These are phyloP conservation scores for Heterocephalus glaber DNA, from an alignment of 2,113 vertebrate species.

Conservation along the genomic window DNA sequence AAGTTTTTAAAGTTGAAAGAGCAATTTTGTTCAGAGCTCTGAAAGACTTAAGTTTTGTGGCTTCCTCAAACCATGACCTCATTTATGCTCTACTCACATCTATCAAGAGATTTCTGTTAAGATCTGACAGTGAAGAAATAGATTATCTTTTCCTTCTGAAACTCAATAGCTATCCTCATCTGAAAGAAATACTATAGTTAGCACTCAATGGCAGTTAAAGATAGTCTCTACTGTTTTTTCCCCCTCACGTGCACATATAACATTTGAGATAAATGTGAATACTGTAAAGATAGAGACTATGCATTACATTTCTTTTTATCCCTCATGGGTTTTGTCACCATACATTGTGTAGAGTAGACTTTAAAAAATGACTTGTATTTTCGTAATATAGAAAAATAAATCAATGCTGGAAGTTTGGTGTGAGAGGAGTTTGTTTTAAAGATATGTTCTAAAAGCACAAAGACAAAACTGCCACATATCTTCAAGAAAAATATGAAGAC, in stretches of 20 bases:
- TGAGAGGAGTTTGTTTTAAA: neutral
- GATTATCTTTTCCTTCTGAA: conserved; percentile 46
- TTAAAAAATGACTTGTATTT: conserved; percentile 1
- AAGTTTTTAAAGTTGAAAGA: neutral
- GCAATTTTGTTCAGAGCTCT: neutral
- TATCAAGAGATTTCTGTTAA: neutral
- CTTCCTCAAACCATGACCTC: neutral
- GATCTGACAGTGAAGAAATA: neutral
- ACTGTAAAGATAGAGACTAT: neutral
- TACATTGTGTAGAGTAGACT: neutral
- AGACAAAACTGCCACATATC: neutral
- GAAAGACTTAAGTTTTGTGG: neutral
- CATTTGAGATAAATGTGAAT: neutral
- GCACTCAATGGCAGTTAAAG: neutral
- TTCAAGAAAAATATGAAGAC: neutral
- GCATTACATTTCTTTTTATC: neutral
- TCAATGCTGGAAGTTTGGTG: neutral
- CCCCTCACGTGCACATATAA: neutral
- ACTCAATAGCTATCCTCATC: neutral
- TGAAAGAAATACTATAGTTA: neutral
- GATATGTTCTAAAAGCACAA: neutral
- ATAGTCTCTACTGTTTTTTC: neutral
- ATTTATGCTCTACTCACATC: neutral
- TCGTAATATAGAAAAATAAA: conserved; percentile 27
- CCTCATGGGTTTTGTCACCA: neutral